Evolutionary conservation across 1,140 invertebrate species (phyloP).

Genomic region (Solen grandis): DNA sequence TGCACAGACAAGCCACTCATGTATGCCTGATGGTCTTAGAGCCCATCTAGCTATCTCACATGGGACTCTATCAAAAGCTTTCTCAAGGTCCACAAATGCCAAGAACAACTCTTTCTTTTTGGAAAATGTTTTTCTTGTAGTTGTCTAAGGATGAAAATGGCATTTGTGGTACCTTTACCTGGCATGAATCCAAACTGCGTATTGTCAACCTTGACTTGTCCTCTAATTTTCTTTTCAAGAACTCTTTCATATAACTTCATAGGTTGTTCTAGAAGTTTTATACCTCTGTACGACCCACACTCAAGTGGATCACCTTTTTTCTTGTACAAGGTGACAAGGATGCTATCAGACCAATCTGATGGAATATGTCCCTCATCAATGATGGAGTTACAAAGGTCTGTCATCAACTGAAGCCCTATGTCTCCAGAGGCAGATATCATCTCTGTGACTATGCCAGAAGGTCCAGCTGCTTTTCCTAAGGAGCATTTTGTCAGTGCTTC

Average conservation of each 20-base stretch:
- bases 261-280: conserved; percentile 15
- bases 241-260: conserved; percentile 42
- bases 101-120: conserved; percentile 1
- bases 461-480: conserved; percentile 17
- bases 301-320: conserved; percentile 7
- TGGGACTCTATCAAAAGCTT: conserved; percentile 27
- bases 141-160: conserved; percentile 15
- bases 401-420: conserved; percentile 1
- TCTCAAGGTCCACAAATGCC: conserved; percentile 17
- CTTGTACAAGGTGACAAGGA: conserved; percentile 27
- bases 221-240: conserved; percentile 6
- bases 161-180: conserved; percentile 24
- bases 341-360: conserved; percentile 23
- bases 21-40: background rate
- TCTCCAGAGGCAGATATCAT: conserved; percentile 38
- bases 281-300: background rate
- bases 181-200: conserved; percentile 39
- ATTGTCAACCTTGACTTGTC: background rate
- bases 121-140: conserved; percentile 14
- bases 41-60: conserved; percentile 5
- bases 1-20: background rate
- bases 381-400: conserved; percentile 4
- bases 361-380: conserved; percentile 22
- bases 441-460: conserved; percentile 30
- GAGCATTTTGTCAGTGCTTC: conserved; percentile 7